These are phyloP conservation scores for Falco berigora DNA, from an alignment of 2,797 vertebrate species.

Conservation along the genomic window DNA sequence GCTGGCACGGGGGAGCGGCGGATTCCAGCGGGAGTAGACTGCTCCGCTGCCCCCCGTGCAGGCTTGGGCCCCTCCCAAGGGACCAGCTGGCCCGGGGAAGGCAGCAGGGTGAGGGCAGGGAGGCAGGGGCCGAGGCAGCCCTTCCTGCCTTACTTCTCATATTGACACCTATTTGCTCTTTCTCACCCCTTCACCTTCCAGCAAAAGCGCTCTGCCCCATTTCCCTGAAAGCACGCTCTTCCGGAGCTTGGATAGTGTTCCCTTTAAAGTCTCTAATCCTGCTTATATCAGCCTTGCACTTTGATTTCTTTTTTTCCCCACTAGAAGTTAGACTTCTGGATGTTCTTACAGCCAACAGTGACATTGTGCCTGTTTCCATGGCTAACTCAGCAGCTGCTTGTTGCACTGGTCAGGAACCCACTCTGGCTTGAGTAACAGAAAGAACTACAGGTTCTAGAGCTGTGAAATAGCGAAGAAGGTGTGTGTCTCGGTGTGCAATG, in stretches of 20 bases:
- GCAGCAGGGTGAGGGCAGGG: not conserved
- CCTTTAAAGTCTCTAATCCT: not conserved
- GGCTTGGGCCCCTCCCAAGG: not conserved
- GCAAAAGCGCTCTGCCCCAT: not conserved
- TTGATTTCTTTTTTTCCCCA: not conserved
- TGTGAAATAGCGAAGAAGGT: not conserved
- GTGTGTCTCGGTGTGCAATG: accelerated
- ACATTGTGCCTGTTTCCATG: not conserved
- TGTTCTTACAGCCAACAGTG: not conserved
- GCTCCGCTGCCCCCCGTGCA: not conserved
- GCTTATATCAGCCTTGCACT: accelerated
- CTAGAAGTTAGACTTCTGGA: not conserved
- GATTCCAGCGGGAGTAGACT: not conserved
- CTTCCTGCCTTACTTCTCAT: not conserved
- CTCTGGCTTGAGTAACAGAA: accelerated
- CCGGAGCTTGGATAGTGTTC: not conserved
- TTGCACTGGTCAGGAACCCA: accelerated
- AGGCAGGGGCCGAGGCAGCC: not conserved
- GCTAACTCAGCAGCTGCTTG: not conserved
- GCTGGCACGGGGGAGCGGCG: not conserved
- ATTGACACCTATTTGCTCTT: not conserved
- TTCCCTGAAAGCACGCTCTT: not conserved
- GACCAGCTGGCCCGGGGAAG: not conserved
- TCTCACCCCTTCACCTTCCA: not conserved
- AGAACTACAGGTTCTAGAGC: not conserved